phyloP scores from a whole-genome alignment of 1,140 invertebrate genomes.

The Drosophila aff. region DNA sequence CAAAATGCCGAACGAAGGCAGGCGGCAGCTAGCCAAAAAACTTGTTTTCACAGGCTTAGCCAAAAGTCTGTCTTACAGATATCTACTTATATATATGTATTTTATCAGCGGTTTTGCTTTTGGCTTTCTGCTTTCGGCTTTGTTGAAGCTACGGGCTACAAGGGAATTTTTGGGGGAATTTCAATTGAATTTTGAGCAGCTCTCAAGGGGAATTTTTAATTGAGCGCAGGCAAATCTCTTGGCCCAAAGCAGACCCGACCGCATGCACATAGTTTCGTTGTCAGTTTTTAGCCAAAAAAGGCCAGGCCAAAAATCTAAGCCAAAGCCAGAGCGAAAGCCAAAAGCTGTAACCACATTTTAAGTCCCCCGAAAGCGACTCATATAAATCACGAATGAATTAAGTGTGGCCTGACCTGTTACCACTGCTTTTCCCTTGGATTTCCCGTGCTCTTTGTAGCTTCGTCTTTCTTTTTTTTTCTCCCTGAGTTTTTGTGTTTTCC shows the following conservation, averaged over 20 bases:
- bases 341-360: conserved; percentile 72
- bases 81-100: conserved; percentile 31
- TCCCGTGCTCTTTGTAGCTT: conserved; percentile 39
- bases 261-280: conserved; percentile 71
- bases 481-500: conserved; percentile 9
- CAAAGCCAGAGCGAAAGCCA: conserved; percentile 40
- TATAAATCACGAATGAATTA: conserved; percentile 84
- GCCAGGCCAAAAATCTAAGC: conserved; percentile 22
- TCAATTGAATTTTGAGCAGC: conserved; percentile 79
- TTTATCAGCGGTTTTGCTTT: conserved; percentile 74
- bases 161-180: conserved; percentile 43
- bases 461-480: conserved; percentile 4
- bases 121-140: conserved; percentile 46
- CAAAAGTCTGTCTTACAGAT: conserved; percentile 45
- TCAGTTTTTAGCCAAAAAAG: conserved; percentile 45
- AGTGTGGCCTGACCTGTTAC: conserved; percentile 68
- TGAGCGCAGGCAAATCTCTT: conserved; percentile 71
- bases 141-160: conserved; percentile 29
- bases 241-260: conserved; percentile 40
- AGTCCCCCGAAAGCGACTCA: conserved; percentile 72
- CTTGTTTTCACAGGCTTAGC: conserved; percentile 70
- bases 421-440: conserved; percentile 34
- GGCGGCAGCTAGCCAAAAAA: conserved; percentile 64
- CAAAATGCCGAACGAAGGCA: conserved; percentile 67
- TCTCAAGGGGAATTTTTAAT: conserved; percentile 79